A percentile compares a stretch with the other conserved stretches of the same genome.
These are phyloP conservation scores for Hylaea fasciaria DNA, from an alignment of 2,888 invertebrate species.

Conservation along the genomic window DNA sequence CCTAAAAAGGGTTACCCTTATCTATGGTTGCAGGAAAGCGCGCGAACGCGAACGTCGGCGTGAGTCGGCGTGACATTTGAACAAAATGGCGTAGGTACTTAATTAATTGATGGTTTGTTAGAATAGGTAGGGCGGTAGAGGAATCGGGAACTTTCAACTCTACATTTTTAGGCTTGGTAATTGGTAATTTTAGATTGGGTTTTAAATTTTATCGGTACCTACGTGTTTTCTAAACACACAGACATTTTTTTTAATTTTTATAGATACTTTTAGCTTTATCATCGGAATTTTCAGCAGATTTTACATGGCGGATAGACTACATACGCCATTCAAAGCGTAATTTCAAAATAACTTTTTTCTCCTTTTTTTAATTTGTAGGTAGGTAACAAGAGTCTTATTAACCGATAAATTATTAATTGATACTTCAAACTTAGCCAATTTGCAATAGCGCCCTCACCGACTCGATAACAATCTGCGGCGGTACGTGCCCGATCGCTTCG, in stretches of 20 bases:
- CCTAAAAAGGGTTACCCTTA: conserved; percentile 59
- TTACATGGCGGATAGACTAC: too few relatives aligned
- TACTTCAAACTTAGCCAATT: conserved; percentile 3
- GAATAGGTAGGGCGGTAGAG: conserved; percentile 25
- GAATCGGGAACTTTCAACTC: conserved; percentile 1
- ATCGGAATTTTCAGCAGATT: too few relatives aligned
- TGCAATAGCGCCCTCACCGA: conserved; percentile 11
- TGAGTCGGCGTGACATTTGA: conserved; percentile 74
- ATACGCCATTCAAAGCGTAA: too few relatives aligned
- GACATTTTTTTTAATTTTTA: too few relatives aligned
- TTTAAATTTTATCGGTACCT: not conserved
- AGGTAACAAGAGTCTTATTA: too few relatives aligned
- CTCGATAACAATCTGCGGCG: conserved; percentile 15
- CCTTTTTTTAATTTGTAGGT: too few relatives aligned
- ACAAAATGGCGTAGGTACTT: conserved; percentile 65
- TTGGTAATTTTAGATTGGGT: not conserved
- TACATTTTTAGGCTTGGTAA: not conserved
- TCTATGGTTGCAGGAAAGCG: conserved; percentile 66
- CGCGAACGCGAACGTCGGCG: conserved; percentile 68
- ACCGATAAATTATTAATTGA: too few relatives aligned
- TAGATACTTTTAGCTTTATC: too few relatives aligned
- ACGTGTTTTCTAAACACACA: too few relatives aligned
- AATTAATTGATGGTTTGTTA: conserved; percentile 33
- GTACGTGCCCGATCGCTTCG: conserved; percentile 59
- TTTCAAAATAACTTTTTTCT: too few relatives aligned